Evolutionary conservation across 2,113 vertebrate genomes (phyloP).

Genomic region (Sinocyclocheilus rhinocerous): DNA sequence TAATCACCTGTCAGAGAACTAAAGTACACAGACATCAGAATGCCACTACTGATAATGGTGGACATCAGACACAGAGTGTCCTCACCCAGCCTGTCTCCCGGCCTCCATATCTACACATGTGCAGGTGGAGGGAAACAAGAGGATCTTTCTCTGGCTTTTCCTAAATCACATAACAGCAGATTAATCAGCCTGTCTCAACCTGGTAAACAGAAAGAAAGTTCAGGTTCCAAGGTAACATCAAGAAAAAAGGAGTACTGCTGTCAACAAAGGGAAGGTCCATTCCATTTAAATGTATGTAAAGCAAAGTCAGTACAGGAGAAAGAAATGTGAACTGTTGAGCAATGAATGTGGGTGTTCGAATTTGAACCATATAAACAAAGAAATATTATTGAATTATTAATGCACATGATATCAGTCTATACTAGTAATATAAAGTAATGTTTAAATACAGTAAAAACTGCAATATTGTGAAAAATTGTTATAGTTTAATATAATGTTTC

Average conservation of each 20-base stretch:
- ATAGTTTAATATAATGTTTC: too few relatives aligned
- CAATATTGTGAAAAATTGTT: too few relatives aligned
- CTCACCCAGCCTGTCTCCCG: conserved; percentile 32
- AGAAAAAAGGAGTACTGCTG: conserved; percentile 1
- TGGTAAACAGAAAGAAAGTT: conserved; percentile 40
- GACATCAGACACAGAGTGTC: conserved; percentile 41
- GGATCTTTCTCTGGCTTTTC: conserved; percentile 39
- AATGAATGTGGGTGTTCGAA: neutral
- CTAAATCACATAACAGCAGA: conserved; percentile 26
- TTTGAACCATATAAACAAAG: neutral
- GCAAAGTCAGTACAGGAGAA: neutral
- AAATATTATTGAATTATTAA: neutral
- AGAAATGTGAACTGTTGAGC: neutral
- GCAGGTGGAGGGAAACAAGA: conserved; percentile 37
- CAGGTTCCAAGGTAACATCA: conserved; percentile 38
- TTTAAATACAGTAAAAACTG: neutral
- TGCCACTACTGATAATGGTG: conserved; percentile 48
- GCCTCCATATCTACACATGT: conserved; percentile 28
- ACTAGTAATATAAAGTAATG: neutral
- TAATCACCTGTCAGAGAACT: conserved; percentile 49
- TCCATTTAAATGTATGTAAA: conserved; percentile 3
- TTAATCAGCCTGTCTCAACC: conserved; percentile 50
- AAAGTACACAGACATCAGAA: conserved; percentile 41
- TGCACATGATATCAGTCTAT: neutral
- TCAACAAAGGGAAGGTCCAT: conserved; percentile 20